Evolutionary conservation across 2,113 vertebrate genomes (phyloP).

Genomic region (Formicarius rufipectus): DNA sequence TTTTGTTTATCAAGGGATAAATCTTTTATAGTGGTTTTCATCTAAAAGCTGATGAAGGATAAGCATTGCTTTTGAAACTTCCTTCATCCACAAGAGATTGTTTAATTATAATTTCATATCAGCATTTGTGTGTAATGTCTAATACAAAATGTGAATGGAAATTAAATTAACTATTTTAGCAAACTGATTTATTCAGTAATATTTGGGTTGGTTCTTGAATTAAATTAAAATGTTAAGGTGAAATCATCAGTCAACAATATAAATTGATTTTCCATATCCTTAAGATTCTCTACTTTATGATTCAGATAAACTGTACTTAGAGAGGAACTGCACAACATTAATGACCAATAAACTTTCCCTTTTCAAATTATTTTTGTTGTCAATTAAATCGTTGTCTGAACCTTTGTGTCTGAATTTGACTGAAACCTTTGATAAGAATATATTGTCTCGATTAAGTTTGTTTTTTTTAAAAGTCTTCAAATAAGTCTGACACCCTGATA

Average conservation of each 20-base stretch:
- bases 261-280: background rate
- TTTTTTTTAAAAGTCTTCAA: background rate
- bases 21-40: conserved; percentile 23
- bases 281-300: background rate
- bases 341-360: background rate
- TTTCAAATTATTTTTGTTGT: background rate
- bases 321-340: background rate
- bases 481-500: background rate
- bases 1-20: conserved; percentile 32
- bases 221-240: background rate
- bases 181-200: background rate
- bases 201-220: background rate
- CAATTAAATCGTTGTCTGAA: background rate
- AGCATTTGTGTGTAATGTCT: background rate
- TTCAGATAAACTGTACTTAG: background rate
- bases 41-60: conserved; percentile 17
- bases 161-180: background rate
- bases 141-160: background rate
- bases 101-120: conserved; percentile 16
- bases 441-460: background rate
- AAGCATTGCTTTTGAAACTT: background rate
- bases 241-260: background rate
- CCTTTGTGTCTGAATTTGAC: background rate
- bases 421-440: background rate
- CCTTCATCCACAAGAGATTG: background rate